Conservation (phyloP, 1,140 invertebrate species). For the Halictus rubicundus region DNA sequence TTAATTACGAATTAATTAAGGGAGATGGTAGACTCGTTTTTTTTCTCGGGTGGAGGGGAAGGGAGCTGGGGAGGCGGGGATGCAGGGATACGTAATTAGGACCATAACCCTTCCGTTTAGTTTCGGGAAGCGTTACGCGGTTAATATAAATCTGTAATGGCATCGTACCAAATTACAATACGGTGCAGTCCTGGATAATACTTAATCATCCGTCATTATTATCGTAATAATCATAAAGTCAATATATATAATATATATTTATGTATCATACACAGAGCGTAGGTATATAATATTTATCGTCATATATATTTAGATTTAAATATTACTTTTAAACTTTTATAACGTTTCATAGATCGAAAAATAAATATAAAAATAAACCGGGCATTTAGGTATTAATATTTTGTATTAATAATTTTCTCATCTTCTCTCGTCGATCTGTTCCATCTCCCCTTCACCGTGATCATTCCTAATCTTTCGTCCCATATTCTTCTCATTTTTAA, state of each 20-base stretch:
- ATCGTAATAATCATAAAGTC: constrained; percentile 47
- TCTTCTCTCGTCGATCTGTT: constrained; percentile 57
- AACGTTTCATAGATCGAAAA: constrained; percentile 82
- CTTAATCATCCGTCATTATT: constrained; percentile 63
- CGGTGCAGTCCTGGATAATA: constrained; percentile 58
- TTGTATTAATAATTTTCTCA: constrained; percentile 78
- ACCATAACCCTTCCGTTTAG: constrained; percentile 3
- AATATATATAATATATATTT: constrained; percentile 29
- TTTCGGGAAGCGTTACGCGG: constrained; percentile 40
- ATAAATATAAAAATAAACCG: constrained; percentile 82
- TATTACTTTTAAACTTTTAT: constrained; percentile 81
- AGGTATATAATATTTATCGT: constrained; percentile 72
- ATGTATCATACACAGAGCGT: constrained; percentile 69
- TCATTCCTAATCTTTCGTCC: constrained; percentile 36
- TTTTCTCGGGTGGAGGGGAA: no score
- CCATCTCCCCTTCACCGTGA: constrained; percentile 49
- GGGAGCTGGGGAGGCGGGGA: neutral
- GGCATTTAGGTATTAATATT: constrained; percentile 82
- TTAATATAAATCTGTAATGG: constrained; percentile 69
- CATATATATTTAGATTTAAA: constrained; percentile 79
- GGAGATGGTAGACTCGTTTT: constrained; percentile 20
- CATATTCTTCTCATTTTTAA: constrained; percentile 27
- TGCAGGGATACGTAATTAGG: constrained; percentile 10
- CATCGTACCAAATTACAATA: constrained; percentile 58
- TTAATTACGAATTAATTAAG: constrained; percentile 33